These are phyloP conservation scores for Erpornis zantholeuca DNA, from an alignment of 2,113 vertebrate genomes.

Conservation along the genomic window DNA sequence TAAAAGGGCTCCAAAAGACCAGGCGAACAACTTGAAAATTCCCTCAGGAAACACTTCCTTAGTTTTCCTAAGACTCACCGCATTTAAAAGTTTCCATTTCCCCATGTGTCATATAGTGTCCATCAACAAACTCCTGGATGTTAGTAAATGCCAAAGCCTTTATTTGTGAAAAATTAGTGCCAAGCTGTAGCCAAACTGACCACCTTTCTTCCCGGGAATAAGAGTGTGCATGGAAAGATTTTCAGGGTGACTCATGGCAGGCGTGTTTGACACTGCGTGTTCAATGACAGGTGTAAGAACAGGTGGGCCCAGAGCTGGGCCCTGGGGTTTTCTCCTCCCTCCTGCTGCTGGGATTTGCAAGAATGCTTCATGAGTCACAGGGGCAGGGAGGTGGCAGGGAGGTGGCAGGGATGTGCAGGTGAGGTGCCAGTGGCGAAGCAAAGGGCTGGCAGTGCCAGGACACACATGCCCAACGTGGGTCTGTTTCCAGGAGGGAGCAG, in stretches of 20 bases:
- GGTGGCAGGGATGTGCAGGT: not conserved
- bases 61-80: not conserved
- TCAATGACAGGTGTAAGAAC: rapidly evolving
- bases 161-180: not conserved
- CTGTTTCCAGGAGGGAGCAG: not conserved
- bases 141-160: not conserved
- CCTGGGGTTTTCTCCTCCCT: not conserved
- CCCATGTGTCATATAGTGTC: not conserved
- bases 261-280: rapidly evolving
- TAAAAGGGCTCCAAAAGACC: not conserved
- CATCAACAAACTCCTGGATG: not conserved
- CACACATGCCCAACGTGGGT: rapidly evolving
- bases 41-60: not conserved
- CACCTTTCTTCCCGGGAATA: not conserved
- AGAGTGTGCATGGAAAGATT: not conserved
- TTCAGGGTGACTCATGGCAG: not conserved
- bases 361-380: not conserved
- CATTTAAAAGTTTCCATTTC: not conserved
- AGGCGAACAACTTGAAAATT: not conserved
- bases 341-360: not conserved
- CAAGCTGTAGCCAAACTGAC: not conserved
- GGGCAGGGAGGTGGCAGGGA: not conserved
- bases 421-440: not conserved
- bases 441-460: not conserved
- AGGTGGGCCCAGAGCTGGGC: rapidly evolving